phyloP scores from a whole-genome alignment of 2,888 invertebrate genomes.

The Aromia moschata region DNA sequence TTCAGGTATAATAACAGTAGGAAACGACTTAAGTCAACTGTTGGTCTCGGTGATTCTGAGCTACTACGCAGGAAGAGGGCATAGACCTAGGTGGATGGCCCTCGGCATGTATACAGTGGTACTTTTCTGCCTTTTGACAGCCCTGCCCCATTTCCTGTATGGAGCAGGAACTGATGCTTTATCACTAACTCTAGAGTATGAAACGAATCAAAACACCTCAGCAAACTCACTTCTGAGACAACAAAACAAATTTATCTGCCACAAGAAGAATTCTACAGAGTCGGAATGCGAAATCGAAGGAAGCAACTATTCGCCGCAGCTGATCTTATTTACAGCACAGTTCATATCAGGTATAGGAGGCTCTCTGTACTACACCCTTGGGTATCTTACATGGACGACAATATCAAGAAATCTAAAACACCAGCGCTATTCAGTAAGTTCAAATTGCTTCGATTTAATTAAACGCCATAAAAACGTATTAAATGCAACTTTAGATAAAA shows the following conservation, averaged over 20 bases:
- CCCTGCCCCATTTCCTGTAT: slow-evolving; percentile 74
- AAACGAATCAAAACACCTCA: slow-evolving; percentile 63
- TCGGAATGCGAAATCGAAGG: slow-evolving; percentile 58
- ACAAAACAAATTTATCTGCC: slow-evolving; percentile 68
- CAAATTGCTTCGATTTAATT: no score
- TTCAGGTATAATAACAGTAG: slow-evolving; percentile 74
- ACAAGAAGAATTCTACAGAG: slow-evolving; percentile 48
- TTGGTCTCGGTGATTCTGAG: slow-evolving; percentile 73
- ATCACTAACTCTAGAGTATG: slow-evolving; percentile 69
- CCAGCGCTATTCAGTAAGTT: slow-evolving; percentile 74
- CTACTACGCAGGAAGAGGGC: slow-evolving; percentile 76
- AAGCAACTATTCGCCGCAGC: slow-evolving; percentile 69
- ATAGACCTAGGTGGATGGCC: slow-evolving; percentile 79
- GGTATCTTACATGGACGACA: slow-evolving; percentile 81
- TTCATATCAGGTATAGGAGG: slow-evolving; percentile 77
- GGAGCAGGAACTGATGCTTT: slow-evolving; percentile 75
- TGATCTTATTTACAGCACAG: slow-evolving; percentile 73
- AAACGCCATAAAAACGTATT: no score
- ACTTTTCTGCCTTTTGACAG: slow-evolving; percentile 72
- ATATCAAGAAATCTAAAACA: slow-evolving; percentile 77
- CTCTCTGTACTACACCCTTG: slow-evolving; percentile 74
- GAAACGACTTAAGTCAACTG: slow-evolving; percentile 78
- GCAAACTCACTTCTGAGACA: slow-evolving; percentile 63
- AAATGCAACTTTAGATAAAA: no score
- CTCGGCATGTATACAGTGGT: slow-evolving; percentile 70